Evolutionary conservation across 2,888 invertebrate species (phyloP).

Genomic region (Caenorhabditis sp.): DNA sequence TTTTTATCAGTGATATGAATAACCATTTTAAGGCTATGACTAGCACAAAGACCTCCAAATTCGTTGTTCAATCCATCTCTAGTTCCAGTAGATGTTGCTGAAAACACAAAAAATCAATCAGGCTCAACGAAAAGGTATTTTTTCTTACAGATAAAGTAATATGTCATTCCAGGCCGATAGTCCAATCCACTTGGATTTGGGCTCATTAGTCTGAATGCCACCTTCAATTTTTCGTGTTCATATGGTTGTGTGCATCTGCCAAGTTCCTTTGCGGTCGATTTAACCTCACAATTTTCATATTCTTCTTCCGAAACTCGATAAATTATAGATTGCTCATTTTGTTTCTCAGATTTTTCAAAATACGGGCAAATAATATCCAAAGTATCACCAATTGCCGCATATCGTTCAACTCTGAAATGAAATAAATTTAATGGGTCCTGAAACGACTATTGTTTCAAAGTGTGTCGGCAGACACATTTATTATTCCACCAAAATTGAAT

Average conservation of each 20-base stretch:
- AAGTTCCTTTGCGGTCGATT: conserved; percentile 45
- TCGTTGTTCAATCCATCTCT: conserved; percentile 46
- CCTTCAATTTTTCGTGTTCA: conserved; percentile 48
- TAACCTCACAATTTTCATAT: conserved; percentile 49
- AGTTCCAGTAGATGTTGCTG: conserved; percentile 56
- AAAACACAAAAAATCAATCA: conserved; percentile 4
- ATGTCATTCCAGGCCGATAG: conserved; percentile 51
- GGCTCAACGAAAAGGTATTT: not conserved
- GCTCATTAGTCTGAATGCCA: conserved; percentile 48
- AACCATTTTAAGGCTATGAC: conserved; percentile 57
- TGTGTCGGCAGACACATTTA: no score
- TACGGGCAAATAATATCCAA: conserved; percentile 55
- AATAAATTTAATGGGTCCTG: not conserved
- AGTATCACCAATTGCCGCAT: conserved; percentile 53
- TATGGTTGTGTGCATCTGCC: conserved; percentile 49
- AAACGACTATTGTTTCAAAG: not conserved
- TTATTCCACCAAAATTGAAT: no score
- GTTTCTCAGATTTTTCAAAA: conserved; percentile 36
- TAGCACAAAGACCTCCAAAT: conserved; percentile 53
- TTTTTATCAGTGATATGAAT: conserved; percentile 50
- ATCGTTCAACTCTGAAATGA: conserved; percentile 50
- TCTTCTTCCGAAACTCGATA: conserved; percentile 54
- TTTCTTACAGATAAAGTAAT: conserved; percentile 58
- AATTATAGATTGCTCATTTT: conserved; percentile 52
- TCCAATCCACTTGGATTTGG: conserved; percentile 53